Evolutionary conservation across 2,113 vertebrate genomes (phyloP).

Genomic region (Rostratula benghalensis): DNA sequence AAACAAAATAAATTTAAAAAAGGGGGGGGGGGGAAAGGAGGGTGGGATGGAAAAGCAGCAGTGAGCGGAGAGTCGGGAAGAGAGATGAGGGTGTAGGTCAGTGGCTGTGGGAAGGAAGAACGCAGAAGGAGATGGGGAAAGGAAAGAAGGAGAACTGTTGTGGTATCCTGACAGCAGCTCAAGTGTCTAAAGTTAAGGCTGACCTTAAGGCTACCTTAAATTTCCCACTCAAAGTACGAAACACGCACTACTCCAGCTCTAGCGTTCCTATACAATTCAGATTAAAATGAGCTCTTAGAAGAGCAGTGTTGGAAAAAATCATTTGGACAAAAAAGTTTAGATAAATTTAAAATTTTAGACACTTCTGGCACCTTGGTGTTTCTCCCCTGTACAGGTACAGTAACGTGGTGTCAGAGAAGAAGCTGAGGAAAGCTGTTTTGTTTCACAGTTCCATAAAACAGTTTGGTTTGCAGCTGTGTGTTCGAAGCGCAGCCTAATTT

Average conservation of each 20-base stretch:
- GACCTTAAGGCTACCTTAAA: background rate
- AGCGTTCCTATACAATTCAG: background rate
- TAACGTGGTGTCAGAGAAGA: background rate
- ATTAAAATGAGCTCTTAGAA: background rate
- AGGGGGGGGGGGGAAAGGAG: rapidly evolving
- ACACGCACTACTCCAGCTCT: background rate
- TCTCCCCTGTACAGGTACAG: background rate
- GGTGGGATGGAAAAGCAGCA: background rate
- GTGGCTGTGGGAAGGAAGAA: background rate
- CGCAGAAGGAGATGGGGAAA: background rate
- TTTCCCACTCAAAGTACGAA: background rate
- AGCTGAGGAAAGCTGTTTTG: background rate
- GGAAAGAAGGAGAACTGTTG: background rate
- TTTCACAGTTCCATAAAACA: background rate
- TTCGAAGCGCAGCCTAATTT: background rate
- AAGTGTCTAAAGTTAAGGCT: background rate
- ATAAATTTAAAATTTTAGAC: background rate
- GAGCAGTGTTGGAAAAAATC: background rate
- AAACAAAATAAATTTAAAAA: background rate
- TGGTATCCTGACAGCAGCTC: background rate
- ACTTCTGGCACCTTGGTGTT: background rate
- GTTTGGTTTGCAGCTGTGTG: background rate
- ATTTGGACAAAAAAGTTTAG: background rate
- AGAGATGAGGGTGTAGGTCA: background rate
- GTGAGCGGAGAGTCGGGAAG: background rate